Percentiles rank a stretch among this genome's conserved stretches.
phyloP scores from a whole-genome alignment of 92 coral and sea anemone species.

The Plumapathes pennacea region DNA sequence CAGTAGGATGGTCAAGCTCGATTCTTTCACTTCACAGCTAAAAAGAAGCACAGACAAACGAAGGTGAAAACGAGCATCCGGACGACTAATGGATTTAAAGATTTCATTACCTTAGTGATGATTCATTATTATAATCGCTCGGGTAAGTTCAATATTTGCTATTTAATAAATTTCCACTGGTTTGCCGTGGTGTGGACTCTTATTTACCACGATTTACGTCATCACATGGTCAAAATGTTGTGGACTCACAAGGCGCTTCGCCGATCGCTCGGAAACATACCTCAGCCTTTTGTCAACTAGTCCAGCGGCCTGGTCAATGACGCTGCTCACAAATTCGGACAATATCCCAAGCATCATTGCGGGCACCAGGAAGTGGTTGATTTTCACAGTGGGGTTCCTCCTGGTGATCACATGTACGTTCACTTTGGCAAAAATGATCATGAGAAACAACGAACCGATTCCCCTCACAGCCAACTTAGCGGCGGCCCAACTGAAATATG shows the following conservation, averaged over 20 bases:
- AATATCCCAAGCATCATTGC: slow-evolving; percentile 46
- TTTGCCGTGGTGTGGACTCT: no score
- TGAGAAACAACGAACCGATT: slow-evolving; percentile 35
- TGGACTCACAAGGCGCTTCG: no score
- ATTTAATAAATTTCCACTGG: no score
- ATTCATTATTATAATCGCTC: no score
- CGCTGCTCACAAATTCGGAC: slow-evolving; percentile 46
- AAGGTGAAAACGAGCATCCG: no score
- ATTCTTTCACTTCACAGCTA: slow-evolving; percentile 19
- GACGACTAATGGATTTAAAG: no score
- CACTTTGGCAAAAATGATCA: slow-evolving; percentile 42
- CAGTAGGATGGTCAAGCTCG: slow-evolving; percentile 20
- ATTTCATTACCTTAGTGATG: no score
- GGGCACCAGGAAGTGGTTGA: slow-evolving; percentile 58
- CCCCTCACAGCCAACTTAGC: slow-evolving; percentile 21
- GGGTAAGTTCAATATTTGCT: no score
- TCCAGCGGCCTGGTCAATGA: slow-evolving; percentile 60
- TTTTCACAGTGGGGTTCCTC: slow-evolving; percentile 33
- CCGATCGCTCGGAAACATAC: no score
- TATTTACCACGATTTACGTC: no score
- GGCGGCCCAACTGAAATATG: slow-evolving; percentile 20
- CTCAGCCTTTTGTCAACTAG: slow-evolving; percentile 24
- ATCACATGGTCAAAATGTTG: no score
- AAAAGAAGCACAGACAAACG: no score
- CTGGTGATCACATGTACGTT: slow-evolving; percentile 21